Evolutionary conservation across 2,797 vertebrate species (phyloP), one percentile per base, ranked within the genome.

Genomic region (Morus bassanus): DNA sequence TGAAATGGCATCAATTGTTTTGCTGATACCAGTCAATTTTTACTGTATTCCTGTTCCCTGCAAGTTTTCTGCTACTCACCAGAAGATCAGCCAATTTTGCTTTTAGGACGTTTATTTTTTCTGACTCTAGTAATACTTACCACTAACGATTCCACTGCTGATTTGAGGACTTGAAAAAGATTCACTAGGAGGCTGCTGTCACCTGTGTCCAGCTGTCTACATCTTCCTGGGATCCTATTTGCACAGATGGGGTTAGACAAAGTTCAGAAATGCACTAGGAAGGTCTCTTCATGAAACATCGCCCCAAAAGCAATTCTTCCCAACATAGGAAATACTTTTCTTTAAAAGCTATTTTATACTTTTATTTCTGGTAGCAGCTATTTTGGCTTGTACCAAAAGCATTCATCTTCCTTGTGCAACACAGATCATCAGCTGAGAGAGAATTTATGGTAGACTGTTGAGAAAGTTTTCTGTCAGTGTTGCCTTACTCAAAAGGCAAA

Each of bases 51-150:
- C 46, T 64, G 3, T 24, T 93, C 45, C 33, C 50, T 65, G 24
- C 4, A 30, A 54, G 33, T 73, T 92, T 85, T 85, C 54, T 82
- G 10, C 56, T 95, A 69, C 59, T 79, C 24, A 27, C 46, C 61
- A 65, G 14, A 69, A 85, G 24, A 89, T 45, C n/a, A 59, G 72
- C 67, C 85, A 83, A 54, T 35, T 91, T 95, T 91, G 48, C 81
- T 89, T 96, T 93, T 76, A 89, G 56, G 43, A 77, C 24, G 15
- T 65, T 95, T 89, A 79, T 63, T 78, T 45, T 82, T 91, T 76
- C 31, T 85, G 83, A 89, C 28, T 56, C 59, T 91, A 46, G 14
- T 57, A 89, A 51, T 67, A 69, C 15, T 65, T 76, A 65, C 1
- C 56, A 43, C 27, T 54, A 82, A 46, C 39, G 41, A 79, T 79